Evolutionary conservation across 1,140 invertebrate species (phyloP).

Genomic region (Rhynchophorus ferrugineus): DNA sequence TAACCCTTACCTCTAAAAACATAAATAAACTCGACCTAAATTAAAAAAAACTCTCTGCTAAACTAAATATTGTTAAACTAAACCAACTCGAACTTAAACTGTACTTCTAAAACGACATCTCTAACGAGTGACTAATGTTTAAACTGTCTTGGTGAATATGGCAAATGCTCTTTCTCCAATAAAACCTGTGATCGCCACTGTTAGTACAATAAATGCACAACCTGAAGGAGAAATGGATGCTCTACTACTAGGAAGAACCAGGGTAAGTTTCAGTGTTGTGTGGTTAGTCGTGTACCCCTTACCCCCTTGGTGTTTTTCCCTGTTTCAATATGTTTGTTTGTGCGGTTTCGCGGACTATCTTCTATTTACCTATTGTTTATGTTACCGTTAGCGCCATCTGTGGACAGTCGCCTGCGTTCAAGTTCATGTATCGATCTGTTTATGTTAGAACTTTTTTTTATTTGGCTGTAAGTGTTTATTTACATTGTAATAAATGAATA

Average conservation of each 20-base stretch:
- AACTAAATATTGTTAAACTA: conserved; percentile 1
- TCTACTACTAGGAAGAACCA: conserved; percentile 59
- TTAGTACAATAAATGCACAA: conserved; percentile 41
- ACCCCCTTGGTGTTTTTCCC: background rate
- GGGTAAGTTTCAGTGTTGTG: conserved; percentile 66
- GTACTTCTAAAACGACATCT: background rate
- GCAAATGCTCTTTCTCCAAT: conserved; percentile 34
- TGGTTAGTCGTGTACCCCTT: background rate
- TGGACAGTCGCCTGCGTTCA: too few species aligned
- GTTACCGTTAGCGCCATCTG: too few species aligned
- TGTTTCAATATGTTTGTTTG: too few species aligned
- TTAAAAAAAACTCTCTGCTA: too few species aligned
- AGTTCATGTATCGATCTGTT: too few species aligned
- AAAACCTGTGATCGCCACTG: conserved; percentile 41
- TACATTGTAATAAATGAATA: too few species aligned
- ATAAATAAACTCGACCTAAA: too few species aligned
- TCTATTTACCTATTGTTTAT: too few species aligned
- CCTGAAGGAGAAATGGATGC: conserved; percentile 69
- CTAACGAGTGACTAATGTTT: conserved; percentile 2
- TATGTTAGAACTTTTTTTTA: too few species aligned
- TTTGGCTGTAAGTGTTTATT: too few species aligned
- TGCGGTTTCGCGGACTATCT: too few species aligned
- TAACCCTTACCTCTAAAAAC: too few species aligned
- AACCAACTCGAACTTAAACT: background rate
- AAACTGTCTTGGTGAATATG: conserved; percentile 23